Base-by-base conservation (phyloP, 2,113 vertebrate species). In the Papio anubis region DNA sequence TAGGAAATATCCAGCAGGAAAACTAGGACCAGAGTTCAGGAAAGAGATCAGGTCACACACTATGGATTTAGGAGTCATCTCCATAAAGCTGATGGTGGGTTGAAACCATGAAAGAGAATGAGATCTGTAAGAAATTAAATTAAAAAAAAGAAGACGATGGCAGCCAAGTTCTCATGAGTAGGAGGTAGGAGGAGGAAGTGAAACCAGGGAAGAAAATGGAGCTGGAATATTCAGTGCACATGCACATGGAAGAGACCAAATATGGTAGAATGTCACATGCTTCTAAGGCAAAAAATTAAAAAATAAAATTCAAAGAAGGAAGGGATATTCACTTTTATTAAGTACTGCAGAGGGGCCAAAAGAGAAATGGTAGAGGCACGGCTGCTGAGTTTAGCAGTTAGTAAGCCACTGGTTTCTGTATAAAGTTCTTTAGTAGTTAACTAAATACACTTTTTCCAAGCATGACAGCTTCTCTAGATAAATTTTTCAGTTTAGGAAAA, bases 401-500 rank as follows among this genome's bases (percentile, higher is more conserved):
- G 73, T 40, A 92, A 88, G 21, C 30, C 43, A 86, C n/a, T 90
- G 66, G 11, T 82, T 95, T 98, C 76, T 88, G 25, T 76, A n/a
- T 50, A 48, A 88, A 94, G 76, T n/a, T 75, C 21, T 95, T 85
- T 38, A 75, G 45, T 59, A 9, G 32, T 92, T 50, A 76, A 4
- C 70, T 30, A 38, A 93, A 94, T n/a, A 61, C 6, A 40, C 17
- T 68, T 93, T 89, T 88, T 79, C 35, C 81, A 97, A 97, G 18
- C 9, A n/a, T 12, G 30, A 85, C 38, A 66, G 21, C 57, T 79
- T 6, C 55, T 87, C 55, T 35, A 66, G 61, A 45, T 89, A 91
- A 90, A 93, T 93, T 79, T 78, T 40, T 57, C 30, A 20, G 23
- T 94, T 90, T 72, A 90, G 78, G 66, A 96, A 95, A 95, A 55